Evolutionary conservation across 2,797 vertebrate species (phyloP).

Genomic region (Novumbra hubbsi): DNA sequence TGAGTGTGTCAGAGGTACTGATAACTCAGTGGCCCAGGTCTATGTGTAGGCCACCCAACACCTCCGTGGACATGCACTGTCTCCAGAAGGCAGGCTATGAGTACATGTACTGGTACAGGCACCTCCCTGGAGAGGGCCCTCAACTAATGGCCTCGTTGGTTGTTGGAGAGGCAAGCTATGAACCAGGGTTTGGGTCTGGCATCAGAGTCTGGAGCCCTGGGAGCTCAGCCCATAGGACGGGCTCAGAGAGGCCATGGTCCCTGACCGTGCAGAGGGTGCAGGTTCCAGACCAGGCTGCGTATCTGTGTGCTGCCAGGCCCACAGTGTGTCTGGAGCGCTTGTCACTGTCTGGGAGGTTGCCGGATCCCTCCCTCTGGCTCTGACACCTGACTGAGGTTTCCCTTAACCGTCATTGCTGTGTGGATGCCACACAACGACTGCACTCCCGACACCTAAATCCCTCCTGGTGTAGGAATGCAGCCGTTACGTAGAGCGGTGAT

Average conservation of each 20-base stretch:
- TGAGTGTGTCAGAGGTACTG: constrained; percentile 21
- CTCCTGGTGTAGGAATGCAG: too few species aligned
- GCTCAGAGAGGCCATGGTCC: constrained; percentile 33
- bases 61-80: constrained; percentile 41
- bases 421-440: too few species aligned
- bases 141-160: constrained; percentile 24
- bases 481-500: too few species aligned
- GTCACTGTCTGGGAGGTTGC: neutral
- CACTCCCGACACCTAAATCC: too few species aligned
- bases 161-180: neutral
- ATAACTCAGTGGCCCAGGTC: constrained; percentile 44
- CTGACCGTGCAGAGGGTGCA: constrained; percentile 31
- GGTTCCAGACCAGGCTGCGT: constrained; percentile 29
- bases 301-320: constrained; percentile 42
- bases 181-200: constrained; percentile 32
- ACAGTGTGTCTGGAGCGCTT: constrained; percentile 24
- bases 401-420: too few species aligned
- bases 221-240: neutral
- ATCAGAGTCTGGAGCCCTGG: constrained; percentile 21
- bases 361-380: neutral
- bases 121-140: constrained; percentile 24
- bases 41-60: constrained; percentile 9
- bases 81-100: constrained; percentile 46
- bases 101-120: constrained; percentile 51
- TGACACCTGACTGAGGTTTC: constrained; percentile 6